phyloP scores from a whole-genome alignment of 2,113 vertebrate genomes.

The Phasianus colchicus region DNA sequence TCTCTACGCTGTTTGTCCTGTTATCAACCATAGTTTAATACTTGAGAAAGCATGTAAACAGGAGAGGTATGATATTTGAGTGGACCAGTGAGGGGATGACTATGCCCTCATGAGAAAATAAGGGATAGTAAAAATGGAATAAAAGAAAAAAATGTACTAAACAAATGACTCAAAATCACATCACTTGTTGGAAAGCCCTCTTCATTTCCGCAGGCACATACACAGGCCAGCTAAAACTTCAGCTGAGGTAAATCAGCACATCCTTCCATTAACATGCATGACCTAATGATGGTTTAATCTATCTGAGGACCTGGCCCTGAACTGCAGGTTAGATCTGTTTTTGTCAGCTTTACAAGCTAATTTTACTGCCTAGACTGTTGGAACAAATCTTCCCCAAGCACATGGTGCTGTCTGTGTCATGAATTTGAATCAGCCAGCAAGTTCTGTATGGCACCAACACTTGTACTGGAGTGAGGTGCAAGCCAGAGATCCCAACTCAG shows the following conservation, averaged over 20 bases:
- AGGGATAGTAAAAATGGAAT: background rate
- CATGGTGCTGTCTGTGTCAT: slow-evolving; percentile 32
- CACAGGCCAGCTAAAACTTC: slow-evolving; percentile 28
- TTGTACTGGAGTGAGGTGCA: slow-evolving; percentile 16
- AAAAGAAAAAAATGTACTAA: slow-evolving; percentile 42
- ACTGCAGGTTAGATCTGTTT: slow-evolving; percentile 26
- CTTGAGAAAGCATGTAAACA: background rate
- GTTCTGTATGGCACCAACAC: slow-evolving; percentile 39
- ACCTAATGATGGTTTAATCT: slow-evolving; percentile 49
- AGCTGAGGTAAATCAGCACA: slow-evolving; percentile 38
- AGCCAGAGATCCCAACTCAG: slow-evolving; percentile 60
- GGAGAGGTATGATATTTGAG: background rate
- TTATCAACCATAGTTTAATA: background rate
- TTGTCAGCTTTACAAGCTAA: background rate
- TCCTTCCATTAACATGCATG: slow-evolving; percentile 39
- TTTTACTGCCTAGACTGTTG: slow-evolving; percentile 30
- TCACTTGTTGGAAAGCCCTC: slow-evolving; percentile 46
- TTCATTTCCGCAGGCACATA: background rate
- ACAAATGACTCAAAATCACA: slow-evolving; percentile 61
- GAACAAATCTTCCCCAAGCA: background rate
- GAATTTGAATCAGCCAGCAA: slow-evolving; percentile 15
- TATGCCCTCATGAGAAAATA: background rate
- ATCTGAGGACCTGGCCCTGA: background rate
- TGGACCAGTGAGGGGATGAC: background rate
- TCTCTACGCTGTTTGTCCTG: background rate